Conservation (phyloP, 2,797 vertebrate genomes). For the Amblyraja radiata region DNA sequence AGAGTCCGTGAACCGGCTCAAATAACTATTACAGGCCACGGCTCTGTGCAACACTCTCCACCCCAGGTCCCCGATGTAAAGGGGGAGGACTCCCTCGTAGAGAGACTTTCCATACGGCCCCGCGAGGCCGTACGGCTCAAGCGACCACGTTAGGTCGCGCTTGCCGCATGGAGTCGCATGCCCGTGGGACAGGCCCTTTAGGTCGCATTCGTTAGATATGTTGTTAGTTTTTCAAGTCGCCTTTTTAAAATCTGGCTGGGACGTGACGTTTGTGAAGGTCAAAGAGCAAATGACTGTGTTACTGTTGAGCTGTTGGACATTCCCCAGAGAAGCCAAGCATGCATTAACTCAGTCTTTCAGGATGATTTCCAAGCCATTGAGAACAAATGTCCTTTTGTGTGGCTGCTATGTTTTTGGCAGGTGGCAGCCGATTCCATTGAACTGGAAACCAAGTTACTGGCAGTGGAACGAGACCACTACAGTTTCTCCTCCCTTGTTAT, state of each 20-base stretch:
- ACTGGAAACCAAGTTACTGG: not conserved
- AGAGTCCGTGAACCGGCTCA: too few relatives aligned
- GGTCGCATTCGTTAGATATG: not conserved
- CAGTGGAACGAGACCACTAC: not conserved
- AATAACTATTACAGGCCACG: too few relatives aligned
- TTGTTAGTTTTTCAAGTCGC: not conserved
- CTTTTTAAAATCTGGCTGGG: not conserved
- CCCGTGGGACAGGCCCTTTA: too few relatives aligned
- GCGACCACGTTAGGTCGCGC: too few relatives aligned
- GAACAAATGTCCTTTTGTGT: constrained; percentile 17
- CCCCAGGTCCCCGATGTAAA: too few relatives aligned
- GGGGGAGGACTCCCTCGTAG: too few relatives aligned
- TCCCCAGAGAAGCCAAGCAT: not conserved
- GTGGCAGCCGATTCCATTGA: not conserved
- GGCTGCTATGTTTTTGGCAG: not conserved
- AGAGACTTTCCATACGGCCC: too few relatives aligned
- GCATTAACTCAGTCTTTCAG: not conserved
- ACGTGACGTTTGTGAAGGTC: not conserved
- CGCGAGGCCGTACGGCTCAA: too few relatives aligned
- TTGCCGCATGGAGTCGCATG: too few relatives aligned
- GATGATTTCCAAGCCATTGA: not conserved
- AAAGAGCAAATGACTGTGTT: not conserved
- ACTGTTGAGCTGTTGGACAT: not conserved
- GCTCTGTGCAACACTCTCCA: too few relatives aligned
- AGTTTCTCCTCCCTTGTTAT: not conserved